phyloP scores from a whole-genome alignment of 2,797 vertebrate genomes.

The Ctenopoma multispine region DNA sequence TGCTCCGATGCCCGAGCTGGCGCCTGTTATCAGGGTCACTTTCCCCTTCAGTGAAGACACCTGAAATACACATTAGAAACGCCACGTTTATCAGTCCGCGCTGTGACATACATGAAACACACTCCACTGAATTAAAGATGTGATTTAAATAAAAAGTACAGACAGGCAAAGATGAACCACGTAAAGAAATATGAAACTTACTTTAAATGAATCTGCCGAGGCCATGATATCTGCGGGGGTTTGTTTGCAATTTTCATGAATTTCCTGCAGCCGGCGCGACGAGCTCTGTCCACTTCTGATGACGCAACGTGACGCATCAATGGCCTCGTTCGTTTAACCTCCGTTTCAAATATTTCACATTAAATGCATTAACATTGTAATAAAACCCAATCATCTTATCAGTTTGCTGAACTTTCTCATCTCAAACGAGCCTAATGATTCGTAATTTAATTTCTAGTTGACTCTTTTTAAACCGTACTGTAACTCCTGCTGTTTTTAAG shows the following conservation, averaged over 20 bases:
- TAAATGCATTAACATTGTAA: no score
- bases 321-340: no score
- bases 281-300: conserved; percentile 39
- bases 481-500: no score
- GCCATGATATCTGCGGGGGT: conserved; percentile 58
- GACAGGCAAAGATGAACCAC: no score
- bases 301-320: conserved; percentile 14
- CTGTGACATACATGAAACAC: fast-evolving
- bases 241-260: not conserved
- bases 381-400: no score
- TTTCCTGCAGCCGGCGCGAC: fast-evolving
- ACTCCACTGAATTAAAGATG: not conserved
- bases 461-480: not conserved
- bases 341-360: no score
- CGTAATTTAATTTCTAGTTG: conserved; percentile 19
- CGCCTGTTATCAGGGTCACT: conserved; percentile 86
- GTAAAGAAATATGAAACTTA: conserved; percentile 34
- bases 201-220: conserved; percentile 69
- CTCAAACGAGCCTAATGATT: not conserved
- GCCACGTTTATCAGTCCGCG: no score
- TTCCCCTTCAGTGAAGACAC: conserved; percentile 82
- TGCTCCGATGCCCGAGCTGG: conserved; percentile 88
- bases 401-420: no score
- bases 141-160: not conserved
- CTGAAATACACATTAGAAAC: conserved; percentile 53